A percentile compares a stretch with the other conserved stretches of the same genome.
These are phyloP conservation scores for Callionymus lyra DNA, from an alignment of 2,113 vertebrate species.

Conservation along the genomic window DNA sequence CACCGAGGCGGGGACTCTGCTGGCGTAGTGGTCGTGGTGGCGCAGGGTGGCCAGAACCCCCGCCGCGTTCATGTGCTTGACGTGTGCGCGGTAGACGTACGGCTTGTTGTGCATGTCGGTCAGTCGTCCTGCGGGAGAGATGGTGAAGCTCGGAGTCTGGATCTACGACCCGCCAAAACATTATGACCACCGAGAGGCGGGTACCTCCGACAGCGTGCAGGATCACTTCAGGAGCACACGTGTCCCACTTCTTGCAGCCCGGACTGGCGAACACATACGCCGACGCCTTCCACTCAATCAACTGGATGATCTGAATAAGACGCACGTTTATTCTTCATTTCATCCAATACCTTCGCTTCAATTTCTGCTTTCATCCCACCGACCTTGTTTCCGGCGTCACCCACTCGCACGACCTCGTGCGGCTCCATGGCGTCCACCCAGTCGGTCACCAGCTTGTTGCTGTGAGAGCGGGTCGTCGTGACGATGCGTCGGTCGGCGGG, in stretches of 20 bases:
- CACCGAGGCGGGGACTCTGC: conserved; percentile 78
- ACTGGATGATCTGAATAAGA: conserved; percentile 80
- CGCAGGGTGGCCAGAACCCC: conserved; percentile 84
- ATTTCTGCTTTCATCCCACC: background rate
- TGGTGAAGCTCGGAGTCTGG: background rate
- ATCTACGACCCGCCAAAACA: too few relatives aligned
- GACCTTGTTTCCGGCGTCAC: conserved; percentile 97
- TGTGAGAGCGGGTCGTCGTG: conserved; percentile 89
- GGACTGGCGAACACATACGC: conserved; percentile 95
- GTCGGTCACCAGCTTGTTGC: conserved; percentile 82
- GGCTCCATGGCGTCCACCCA: conserved; percentile 85
- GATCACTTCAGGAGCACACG: conserved; percentile 90
- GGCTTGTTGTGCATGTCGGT: conserved; percentile 86
- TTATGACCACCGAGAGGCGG: conserved; percentile 36
- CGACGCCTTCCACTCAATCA: conserved; percentile 91
- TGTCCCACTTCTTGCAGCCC: conserved; percentile 98
- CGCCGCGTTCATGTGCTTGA: conserved; percentile 93
- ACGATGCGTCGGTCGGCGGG: conserved; percentile 79
- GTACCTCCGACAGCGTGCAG: conserved; percentile 88
- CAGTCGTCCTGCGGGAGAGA: conserved; percentile 72
- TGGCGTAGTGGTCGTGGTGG: conserved; percentile 84
- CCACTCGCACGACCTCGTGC: conserved; percentile 79
- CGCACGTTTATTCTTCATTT: background rate
- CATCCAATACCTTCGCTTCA: background rate
- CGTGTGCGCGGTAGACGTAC: conserved; percentile 80